A percentile compares a stretch with the other conserved stretches of the same genome.
phyloP scores from a whole-genome alignment of 2,113 vertebrate species.

The Eulemur macaco region DNA sequence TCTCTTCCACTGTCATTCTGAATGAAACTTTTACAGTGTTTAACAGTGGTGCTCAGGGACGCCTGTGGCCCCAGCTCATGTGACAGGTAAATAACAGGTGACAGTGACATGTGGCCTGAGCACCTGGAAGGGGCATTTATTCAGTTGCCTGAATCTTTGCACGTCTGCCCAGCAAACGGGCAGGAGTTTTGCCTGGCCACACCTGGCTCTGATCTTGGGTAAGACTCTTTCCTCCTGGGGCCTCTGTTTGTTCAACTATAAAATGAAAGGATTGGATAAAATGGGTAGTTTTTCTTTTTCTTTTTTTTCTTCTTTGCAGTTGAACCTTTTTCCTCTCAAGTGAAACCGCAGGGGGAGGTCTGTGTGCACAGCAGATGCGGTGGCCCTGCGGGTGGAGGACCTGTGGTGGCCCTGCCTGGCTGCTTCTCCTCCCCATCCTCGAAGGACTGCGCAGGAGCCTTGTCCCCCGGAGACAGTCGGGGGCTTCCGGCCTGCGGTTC shows the following conservation, averaged over 20 bases:
- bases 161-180: not conserved
- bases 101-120: not conserved
- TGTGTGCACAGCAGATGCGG: fast-evolving
- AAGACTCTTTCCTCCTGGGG: not conserved
- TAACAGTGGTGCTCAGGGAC: not conserved
- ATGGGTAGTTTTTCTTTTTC: not conserved
- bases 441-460: not conserved
- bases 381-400: not conserved
- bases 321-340: not conserved
- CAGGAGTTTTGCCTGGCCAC: not conserved
- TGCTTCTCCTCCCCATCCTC: not conserved
- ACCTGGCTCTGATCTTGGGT: too few relatives aligned
- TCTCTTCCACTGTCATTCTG: not conserved
- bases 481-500: not conserved
- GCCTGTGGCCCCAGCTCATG: not conserved
- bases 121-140: not conserved
- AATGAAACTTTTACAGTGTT: not conserved
- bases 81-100: not conserved
- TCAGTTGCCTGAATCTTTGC: not conserved
- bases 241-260: not conserved
- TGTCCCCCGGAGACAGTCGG: not conserved
- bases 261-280: not conserved
- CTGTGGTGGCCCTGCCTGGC: not conserved
- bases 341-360: not conserved
- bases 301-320: not conserved